A percentile compares a stretch with the other conserved stretches of the same genome.
Evolutionary conservation across 2,888 invertebrate genomes (phyloP).

Genomic region (Cephus spinipes): DNA sequence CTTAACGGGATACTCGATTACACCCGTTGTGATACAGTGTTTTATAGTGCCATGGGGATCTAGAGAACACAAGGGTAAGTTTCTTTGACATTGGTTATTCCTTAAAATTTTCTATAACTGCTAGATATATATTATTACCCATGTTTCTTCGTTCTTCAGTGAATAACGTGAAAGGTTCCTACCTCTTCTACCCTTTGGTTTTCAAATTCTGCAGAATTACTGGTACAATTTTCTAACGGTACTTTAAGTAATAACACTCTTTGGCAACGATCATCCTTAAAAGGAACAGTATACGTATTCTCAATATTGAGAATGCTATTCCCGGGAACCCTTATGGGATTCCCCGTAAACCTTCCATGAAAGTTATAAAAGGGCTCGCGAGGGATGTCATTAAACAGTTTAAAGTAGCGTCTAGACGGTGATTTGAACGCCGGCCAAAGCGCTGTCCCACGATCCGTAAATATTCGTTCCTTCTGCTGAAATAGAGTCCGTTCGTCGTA

Average conservation of each 20-base stretch:
- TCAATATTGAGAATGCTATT: not conserved
- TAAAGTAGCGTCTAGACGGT: not conserved
- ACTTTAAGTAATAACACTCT: not conserved
- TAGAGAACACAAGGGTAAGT: conserved; percentile 9
- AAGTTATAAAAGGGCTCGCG: not conserved
- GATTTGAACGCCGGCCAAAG: not conserved
- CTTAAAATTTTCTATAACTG: too few relatives aligned
- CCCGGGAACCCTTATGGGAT: not conserved
- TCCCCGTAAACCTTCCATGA: not conserved
- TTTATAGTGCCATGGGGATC: conserved; percentile 6
- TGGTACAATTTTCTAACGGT: not conserved
- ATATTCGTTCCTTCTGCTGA: not conserved
- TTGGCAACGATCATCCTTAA: too few relatives aligned
- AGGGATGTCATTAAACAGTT: not conserved
- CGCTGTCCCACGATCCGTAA: not conserved
- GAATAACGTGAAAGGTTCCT: not conserved
- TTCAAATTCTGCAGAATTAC: not conserved
- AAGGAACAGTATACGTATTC: not conserved
- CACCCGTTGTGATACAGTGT: not conserved
- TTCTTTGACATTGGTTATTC: not conserved
- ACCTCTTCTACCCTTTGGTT: not conserved
- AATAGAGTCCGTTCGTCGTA: not conserved
- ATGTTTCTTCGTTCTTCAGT: not conserved
- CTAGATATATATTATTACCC: not conserved
- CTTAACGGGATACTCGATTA: not conserved